These are phyloP conservation scores for Heterohyrax brucei DNA, from an alignment of 2,797 vertebrate species.

Conservation along the genomic window DNA sequence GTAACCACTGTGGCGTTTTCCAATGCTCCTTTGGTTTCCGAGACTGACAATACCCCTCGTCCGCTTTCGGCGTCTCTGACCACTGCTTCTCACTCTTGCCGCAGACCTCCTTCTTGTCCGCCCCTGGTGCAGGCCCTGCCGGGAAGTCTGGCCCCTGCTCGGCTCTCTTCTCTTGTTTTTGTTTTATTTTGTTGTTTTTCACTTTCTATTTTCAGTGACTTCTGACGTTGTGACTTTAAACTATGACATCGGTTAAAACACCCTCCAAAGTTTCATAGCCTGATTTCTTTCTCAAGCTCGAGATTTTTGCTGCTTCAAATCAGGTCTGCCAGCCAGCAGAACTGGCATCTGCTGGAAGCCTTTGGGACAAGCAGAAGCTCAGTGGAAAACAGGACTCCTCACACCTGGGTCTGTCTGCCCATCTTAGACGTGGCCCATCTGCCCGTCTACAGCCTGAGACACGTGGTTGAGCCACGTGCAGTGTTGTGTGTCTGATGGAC, in stretches of 20 bases:
- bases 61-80: neutral
- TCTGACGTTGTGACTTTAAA: neutral
- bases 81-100: neutral
- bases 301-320: neutral
- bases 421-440: no score
- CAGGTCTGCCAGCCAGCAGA: neutral
- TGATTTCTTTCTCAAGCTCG: slow-evolving; percentile 3
- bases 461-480: no score
- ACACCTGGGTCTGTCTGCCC: no score
- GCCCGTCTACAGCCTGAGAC: no score
- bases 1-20: neutral
- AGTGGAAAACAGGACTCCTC: no score
- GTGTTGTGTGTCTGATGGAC: no score
- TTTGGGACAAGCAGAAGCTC: neutral
- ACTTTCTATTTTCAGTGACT: neutral
- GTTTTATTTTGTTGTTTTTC: neutral
- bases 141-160: no score
- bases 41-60: no score
- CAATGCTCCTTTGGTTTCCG: neutral
- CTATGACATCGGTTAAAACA: neutral
- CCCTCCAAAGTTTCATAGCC: neutral
- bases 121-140: no score
- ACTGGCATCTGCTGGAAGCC: neutral
- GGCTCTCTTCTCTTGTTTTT: neutral
- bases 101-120: neutral